Base-by-base conservation (phyloP, 2,797 vertebrate species). In the Sparidentex hasta region DNA sequence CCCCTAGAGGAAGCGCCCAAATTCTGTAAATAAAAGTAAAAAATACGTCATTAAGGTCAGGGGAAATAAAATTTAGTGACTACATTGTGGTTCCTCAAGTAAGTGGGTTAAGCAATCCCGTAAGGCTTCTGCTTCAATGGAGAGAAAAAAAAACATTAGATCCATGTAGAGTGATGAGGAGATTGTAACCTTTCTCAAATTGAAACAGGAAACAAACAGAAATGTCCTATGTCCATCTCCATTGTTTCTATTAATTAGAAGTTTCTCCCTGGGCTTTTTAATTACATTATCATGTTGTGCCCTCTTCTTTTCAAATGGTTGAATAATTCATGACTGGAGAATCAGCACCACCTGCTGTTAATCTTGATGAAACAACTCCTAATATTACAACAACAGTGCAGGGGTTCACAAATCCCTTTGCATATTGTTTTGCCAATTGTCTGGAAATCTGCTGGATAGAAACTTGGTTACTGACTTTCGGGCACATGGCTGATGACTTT, bases 231-330 rank as follows among this genome's bases (percentile, higher is more conserved):
- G 12, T 44, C 44, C 12, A 14, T 23, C 21, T 54, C 12, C 21
- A 14, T 2, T 2, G 4, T 23, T 50, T 11, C 48, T 3, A 9
- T 54, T 54, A 12, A 14, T 14, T 54, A 14, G 12, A 23, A 2
- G 21, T 54, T 23, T 54, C 6, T 20, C 47, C 9, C 47, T 5
- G 13, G 14, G 8, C 47, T 23, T 5, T 13, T 52, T 23, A 23
- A 23, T 14, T 4, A 14, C 20, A 0, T 4, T 14, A 23, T 54
- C 4, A 21, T 20, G 13, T 14, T 14, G 5, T 7, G 1, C 0
- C 12, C 2, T 14, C 51, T 51, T 51, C 51, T 14, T 23, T 13
- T 54, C 12, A 13, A 54, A 12, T 54, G 51, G 12, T 54, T 23
- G 23, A 23, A 54, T 54, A 12, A 2, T 8, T 14, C 51, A 4